A percentile compares a stretch with the other conserved stretches of the same genome.
Evolutionary conservation across 2,888 invertebrate species (phyloP).

Genomic region (Trisateles emortualis): DNA sequence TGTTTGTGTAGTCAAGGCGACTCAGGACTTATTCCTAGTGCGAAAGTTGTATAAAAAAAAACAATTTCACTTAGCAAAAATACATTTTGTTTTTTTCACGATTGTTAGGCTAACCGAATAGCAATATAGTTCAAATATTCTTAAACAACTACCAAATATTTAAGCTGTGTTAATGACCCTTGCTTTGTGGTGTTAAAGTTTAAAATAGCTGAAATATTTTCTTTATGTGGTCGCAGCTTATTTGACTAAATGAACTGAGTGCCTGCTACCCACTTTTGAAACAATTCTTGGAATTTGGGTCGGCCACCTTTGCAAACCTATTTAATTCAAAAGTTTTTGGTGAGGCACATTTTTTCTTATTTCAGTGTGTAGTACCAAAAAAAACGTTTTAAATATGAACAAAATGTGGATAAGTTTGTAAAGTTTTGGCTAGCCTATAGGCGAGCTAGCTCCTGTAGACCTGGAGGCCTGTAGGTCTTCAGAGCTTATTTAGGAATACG

Average conservation of each 20-base stretch:
- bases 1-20: no score
- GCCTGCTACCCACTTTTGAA: constrained; percentile 43
- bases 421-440: no score
- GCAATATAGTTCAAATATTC: constrained; percentile 11
- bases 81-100: constrained; percentile 6
- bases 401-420: no score
- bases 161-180: constrained; percentile 3
- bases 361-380: background rate
- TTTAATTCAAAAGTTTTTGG: constrained; percentile 45
- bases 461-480: no score
- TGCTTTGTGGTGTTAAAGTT: constrained; percentile 18
- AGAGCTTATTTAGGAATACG: no score
- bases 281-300: constrained; percentile 48
- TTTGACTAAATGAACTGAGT: constrained; percentile 61
- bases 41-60: no score
- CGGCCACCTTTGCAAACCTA: constrained; percentile 38
- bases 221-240: constrained; percentile 47
- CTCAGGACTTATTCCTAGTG: no score
- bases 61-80: constrained; percentile 8
- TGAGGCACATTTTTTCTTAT: constrained; percentile 8
- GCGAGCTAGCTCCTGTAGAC: no score
- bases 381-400: no score
- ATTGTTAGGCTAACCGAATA: constrained; percentile 10
- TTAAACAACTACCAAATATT: constrained; percentile 9
- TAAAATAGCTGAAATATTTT: constrained; percentile 20